Conservation (phyloP, 1,140 invertebrate genomes). For the Saxidomus purpurata region DNA sequence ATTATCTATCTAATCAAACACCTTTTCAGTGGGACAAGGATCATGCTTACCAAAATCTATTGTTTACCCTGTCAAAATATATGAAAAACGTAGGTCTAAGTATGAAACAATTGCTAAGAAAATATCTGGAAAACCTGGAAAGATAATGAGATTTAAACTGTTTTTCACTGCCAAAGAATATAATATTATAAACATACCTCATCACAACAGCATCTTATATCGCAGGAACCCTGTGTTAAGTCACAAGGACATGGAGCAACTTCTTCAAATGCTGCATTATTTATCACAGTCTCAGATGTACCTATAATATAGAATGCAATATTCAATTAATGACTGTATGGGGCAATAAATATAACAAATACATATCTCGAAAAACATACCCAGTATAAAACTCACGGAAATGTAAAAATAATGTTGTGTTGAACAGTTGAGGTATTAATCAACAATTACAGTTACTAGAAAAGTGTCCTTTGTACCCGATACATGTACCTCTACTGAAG, state of each 20-base stretch:
- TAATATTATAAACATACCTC: constrained; percentile 70
- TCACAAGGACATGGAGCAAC: constrained; percentile 80
- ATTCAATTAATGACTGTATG: background rate
- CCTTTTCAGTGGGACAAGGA: too few species aligned
- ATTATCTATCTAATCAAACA: too few species aligned
- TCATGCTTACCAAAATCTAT: too few species aligned
- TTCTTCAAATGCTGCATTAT: constrained; percentile 77
- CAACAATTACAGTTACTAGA: too few species aligned
- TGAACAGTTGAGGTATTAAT: background rate
- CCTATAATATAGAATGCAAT: background rate
- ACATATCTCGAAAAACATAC: background rate
- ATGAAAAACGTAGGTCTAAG: too few species aligned
- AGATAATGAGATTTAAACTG: too few species aligned
- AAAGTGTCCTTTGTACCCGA: background rate
- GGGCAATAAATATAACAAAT: background rate
- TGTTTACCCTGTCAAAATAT: too few species aligned
- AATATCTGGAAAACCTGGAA: too few species aligned
- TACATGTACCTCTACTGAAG: background rate
- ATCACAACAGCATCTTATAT: constrained; percentile 81
- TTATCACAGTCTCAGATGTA: constrained; percentile 66
- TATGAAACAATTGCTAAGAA: too few species aligned
- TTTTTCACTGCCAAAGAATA: too few species aligned
- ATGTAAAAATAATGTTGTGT: background rate
- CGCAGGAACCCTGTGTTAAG: constrained; percentile 71
- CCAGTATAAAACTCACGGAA: background rate